Conservation (phyloP, 2,797 vertebrate genomes). For the Austrolebias charrua region DNA sequence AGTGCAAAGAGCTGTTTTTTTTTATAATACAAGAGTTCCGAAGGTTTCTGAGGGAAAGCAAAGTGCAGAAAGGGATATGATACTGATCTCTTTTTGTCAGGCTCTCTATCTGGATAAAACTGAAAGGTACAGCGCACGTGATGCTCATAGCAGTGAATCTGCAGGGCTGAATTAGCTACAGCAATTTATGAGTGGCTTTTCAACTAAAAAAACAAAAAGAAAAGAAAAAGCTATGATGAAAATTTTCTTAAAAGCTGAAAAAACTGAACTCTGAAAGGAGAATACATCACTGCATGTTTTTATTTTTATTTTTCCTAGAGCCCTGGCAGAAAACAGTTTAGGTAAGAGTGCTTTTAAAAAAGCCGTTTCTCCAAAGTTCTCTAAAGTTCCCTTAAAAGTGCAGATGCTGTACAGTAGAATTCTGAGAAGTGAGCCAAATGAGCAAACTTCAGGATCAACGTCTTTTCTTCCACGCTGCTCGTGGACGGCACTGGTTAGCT, state of each 20-base stretch:
- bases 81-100: constrained; percentile 18
- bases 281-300: constrained; percentile 27
- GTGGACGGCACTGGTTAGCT: constrained; percentile 7
- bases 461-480: constrained; percentile 4
- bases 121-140: constrained; percentile 5
- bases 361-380: constrained; percentile 15
- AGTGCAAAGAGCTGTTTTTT: constrained; percentile 2
- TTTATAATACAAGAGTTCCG: not conserved
- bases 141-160: constrained; percentile 28
- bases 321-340: constrained; percentile 15
- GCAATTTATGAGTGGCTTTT: constrained; percentile 12
- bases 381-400: constrained; percentile 18
- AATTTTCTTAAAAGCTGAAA: constrained; percentile 11
- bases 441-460: constrained; percentile 31
- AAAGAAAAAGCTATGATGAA: constrained; percentile 19
- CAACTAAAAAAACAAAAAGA: not conserved
- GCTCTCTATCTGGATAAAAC: constrained; percentile 8
- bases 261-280: not conserved
- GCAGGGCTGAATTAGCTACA: constrained; percentile 9
- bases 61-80: not conserved
- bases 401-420: constrained; percentile 16
- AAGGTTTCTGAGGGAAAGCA: constrained; percentile 8
- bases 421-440: constrained; percentile 34
- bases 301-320: not conserved
- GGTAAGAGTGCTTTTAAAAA: constrained; percentile 12